Evolutionary conservation across 2,113 vertebrate species (phyloP).

Genomic region (Elachura formosa): DNA sequence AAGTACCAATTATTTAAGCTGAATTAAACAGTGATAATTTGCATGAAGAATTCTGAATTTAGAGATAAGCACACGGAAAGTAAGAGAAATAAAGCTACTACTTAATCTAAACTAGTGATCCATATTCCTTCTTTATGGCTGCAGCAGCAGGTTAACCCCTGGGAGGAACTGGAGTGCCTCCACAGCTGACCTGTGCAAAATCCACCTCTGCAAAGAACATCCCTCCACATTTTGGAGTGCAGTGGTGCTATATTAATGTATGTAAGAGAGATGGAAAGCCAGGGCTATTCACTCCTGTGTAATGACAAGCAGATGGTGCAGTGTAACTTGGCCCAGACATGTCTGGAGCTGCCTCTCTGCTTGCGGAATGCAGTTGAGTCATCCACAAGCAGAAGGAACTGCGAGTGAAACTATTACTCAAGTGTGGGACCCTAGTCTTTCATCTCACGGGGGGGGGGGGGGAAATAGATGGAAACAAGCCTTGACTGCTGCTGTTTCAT

Average conservation of each 20-base stretch:
- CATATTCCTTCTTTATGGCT: not conserved
- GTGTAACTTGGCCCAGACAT: not conserved
- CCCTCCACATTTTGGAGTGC: not conserved
- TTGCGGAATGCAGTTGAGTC: not conserved
- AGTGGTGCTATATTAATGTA: not conserved
- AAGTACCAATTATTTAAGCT: conserved; percentile 41
- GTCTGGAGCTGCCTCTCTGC: not conserved
- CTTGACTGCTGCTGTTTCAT: not conserved
- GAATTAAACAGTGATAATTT: conserved; percentile 24
- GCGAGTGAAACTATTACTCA: not conserved
- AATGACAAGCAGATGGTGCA: not conserved
- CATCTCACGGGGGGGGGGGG: not conserved
- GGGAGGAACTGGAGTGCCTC: not conserved
- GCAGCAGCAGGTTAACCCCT: not conserved
- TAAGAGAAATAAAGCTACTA: not conserved
- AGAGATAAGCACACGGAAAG: not conserved
- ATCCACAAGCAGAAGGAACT: not conserved
- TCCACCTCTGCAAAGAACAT: not conserved
- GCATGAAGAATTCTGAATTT: not conserved
- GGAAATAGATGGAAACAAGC: not conserved
- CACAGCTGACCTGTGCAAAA: rapidly evolving
- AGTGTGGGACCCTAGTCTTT: not conserved
- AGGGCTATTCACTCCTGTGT: not conserved
- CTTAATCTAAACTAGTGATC: not conserved
- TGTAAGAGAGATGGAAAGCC: not conserved